Evolutionary conservation across 2,113 vertebrate species (phyloP).

Genomic region (Microtus oregoni): DNA sequence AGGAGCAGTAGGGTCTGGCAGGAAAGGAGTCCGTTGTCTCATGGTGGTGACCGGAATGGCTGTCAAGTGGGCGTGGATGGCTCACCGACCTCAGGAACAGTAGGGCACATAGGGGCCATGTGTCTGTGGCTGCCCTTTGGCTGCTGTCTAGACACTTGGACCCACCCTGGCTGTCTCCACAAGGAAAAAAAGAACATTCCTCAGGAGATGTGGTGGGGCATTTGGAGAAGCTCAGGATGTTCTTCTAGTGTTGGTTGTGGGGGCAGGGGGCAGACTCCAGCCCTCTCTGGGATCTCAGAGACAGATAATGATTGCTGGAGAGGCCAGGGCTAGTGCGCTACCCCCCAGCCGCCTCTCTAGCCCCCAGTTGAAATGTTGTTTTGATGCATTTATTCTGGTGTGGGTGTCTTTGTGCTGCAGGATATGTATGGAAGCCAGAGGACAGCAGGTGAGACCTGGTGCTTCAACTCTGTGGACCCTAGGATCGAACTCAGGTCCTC

Average conservation of each 20-base stretch:
- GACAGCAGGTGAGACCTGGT: background rate
- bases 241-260: background rate
- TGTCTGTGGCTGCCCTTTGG: background rate
- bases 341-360: background rate
- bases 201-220: background rate
- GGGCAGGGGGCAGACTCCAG: background rate
- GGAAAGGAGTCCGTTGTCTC: background rate
- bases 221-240: background rate
- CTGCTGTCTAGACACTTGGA: background rate
- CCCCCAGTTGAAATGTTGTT: background rate
- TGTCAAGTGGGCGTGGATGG: background rate
- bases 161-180: background rate
- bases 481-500: background rate
- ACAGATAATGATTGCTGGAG: background rate
- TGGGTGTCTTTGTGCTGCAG: background rate
- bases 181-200: background rate
- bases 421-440: background rate
- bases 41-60: background rate
- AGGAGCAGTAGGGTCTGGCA: background rate
- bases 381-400: background rate
- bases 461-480: background rate
- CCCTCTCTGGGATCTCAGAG: background rate
- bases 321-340: background rate
- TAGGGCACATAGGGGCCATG: background rate
- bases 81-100: accelerated